Percentiles rank a stretch among this genome's conserved stretches.
Evolutionary conservation across 2,888 invertebrate species (phyloP).

Genomic region (Spilarctia lutea): DNA sequence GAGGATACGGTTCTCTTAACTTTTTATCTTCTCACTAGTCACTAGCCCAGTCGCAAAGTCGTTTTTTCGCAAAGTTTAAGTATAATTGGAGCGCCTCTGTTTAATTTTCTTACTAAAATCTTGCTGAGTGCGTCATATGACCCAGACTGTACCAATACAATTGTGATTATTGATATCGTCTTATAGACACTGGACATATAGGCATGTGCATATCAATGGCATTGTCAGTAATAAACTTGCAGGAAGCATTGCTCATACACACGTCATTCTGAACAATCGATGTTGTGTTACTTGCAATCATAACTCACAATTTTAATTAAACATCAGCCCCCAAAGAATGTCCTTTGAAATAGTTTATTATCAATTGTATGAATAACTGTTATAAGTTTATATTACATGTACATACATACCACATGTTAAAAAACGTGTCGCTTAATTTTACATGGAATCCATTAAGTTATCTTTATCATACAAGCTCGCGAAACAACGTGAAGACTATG

Average conservation of each 20-base stretch:
- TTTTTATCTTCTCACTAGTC: background rate
- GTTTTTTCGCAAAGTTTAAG: too few relatives aligned
- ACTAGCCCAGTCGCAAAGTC: background rate
- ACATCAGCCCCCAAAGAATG: constrained; percentile 36
- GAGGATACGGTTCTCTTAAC: background rate
- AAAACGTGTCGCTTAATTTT: background rate
- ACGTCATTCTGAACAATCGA: constrained; percentile 46
- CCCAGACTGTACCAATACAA: background rate
- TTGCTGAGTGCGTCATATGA: background rate
- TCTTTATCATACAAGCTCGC: background rate
- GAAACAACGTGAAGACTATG: background rate
- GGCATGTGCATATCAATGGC: constrained; percentile 27
- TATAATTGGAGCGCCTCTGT: background rate
- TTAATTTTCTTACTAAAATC: background rate
- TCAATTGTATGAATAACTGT: constrained; percentile 8
- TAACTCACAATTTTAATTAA: constrained; percentile 42
- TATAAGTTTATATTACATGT: background rate
- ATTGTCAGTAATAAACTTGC: constrained; percentile 35
- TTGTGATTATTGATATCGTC: background rate
- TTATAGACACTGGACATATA: constrained; percentile 27
- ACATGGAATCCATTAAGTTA: background rate
- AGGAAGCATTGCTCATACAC: constrained; percentile 38
- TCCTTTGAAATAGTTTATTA: constrained; percentile 20
- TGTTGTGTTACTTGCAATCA: constrained; percentile 35
- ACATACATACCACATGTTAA: background rate